These are phyloP conservation scores for Acromyrmex echinatior DNA, from an alignment of 1,140 invertebrate genomes.

Conservation along the genomic window DNA sequence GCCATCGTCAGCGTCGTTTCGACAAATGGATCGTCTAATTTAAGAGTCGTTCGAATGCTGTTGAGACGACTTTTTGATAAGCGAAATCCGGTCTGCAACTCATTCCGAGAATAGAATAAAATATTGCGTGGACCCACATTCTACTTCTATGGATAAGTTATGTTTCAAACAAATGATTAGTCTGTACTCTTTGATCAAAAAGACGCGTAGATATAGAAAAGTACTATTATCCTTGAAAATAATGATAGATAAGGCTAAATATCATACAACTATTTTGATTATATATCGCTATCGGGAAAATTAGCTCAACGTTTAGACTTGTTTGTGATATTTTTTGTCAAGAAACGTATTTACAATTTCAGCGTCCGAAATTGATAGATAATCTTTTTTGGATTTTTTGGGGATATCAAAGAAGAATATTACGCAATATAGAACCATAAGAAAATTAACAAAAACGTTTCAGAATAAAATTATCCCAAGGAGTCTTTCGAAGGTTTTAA, in stretches of 20 bases:
- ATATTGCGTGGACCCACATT: not conserved
- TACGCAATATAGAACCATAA: not conserved
- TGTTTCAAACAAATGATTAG: not conserved
- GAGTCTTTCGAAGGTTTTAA: not conserved
- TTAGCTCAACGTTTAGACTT: too few relatives aligned
- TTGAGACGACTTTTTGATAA: constrained; percentile 26
- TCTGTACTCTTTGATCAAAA: not conserved
- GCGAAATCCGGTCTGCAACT: constrained; percentile 17
- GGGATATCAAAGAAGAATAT: not conserved
- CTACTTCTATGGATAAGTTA: not conserved
- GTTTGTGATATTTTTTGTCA: too few relatives aligned
- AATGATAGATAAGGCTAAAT: too few relatives aligned
- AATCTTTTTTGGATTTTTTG: not conserved
- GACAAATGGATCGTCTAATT: constrained; percentile 28
- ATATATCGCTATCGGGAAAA: too few relatives aligned
- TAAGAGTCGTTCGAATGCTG: constrained; percentile 14
- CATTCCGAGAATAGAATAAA: constrained; percentile 28
- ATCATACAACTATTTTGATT: too few relatives aligned
- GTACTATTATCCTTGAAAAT: too few relatives aligned
- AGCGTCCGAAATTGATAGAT: not conserved
- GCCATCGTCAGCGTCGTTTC: not conserved
- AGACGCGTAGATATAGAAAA: too few relatives aligned
- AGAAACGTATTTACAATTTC: not conserved
- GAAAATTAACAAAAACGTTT: constrained; percentile 13
- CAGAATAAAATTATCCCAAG: constrained; percentile 25